These are phyloP conservation scores for Apis dorsata DNA, from an alignment of 1,140 invertebrate species.

Conservation along the genomic window DNA sequence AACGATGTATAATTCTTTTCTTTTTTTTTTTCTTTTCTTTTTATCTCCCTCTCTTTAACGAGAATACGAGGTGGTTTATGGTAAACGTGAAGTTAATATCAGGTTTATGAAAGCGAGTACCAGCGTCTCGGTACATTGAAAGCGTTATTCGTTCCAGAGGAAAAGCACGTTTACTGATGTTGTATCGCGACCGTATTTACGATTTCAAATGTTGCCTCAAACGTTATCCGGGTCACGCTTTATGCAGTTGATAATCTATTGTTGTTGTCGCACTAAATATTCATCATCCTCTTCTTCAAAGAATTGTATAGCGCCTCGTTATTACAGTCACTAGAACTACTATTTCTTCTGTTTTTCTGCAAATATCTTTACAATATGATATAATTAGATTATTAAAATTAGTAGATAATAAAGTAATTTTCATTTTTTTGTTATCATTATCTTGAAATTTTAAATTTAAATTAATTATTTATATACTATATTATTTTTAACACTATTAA, in stretches of 20 bases:
- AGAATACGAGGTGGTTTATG: neutral
- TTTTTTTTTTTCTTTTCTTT: neutral
- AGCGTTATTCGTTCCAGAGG: conserved; percentile 23
- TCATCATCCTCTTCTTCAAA: conserved; percentile 34
- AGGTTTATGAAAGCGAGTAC: neutral
- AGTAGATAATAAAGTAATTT: too few species aligned
- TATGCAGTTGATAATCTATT: conserved; percentile 34
- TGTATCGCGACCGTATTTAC: conserved; percentile 24
- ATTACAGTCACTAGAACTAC: neutral
- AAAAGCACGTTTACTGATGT: conserved; percentile 31
- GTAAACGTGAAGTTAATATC: conserved; percentile 15
- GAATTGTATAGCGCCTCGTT: neutral
- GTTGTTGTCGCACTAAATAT: conserved; percentile 38
- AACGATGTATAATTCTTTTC: neutral
- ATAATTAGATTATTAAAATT: neutral
- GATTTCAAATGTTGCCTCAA: conserved; percentile 14
- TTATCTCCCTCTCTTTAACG: too few species aligned
- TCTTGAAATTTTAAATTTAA: too few species aligned
- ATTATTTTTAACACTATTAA: neutral
- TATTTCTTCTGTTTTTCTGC: neutral
- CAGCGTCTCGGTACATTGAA: neutral
- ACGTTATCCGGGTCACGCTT: conserved; percentile 24
- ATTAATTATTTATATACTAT: neutral
- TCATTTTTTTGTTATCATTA: too few species aligned
- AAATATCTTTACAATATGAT: neutral